Conservation (phyloP, 2,888 invertebrate species). For the Lacanobia oleracea region DNA sequence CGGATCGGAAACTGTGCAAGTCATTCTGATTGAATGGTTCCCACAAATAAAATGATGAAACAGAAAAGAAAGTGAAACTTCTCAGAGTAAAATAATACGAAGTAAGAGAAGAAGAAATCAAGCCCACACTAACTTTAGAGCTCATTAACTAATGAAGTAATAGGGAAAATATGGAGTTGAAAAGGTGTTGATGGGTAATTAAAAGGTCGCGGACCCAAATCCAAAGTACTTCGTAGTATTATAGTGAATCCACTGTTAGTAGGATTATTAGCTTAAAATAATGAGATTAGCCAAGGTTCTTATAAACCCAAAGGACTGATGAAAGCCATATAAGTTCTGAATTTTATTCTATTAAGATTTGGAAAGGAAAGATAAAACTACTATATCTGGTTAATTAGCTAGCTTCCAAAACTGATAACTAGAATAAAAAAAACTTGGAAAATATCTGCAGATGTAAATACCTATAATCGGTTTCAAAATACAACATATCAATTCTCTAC, state of each 20-base stretch:
- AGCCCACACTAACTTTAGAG: background rate
- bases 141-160: background rate
- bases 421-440: background rate
- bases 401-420: background rate
- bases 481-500: background rate
- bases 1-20: conserved; percentile 35
- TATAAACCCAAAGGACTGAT: conserved; percentile 5
- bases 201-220: conserved; percentile 11
- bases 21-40: conserved; percentile 44
- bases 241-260: conserved; percentile 18
- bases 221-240: conserved; percentile 20
- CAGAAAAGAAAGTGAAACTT: background rate
- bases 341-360: background rate
- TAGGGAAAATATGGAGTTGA: background rate
- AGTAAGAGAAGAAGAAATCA: background rate
- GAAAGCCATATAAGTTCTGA: conserved; percentile 4
- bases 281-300: conserved; percentile 40
- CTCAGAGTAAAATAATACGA: background rate
- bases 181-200: background rate
- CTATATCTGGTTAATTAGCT: too few relatives aligned
- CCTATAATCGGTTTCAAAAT: too few relatives aligned
- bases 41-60: conserved; percentile 29
- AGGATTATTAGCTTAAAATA: conserved; percentile 45
- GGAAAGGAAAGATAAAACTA: background rate
- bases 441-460: background rate